A percentile compares a stretch with the other conserved stretches of the same genome.
Evolutionary conservation across 2,797 vertebrate genomes (phyloP).

Genomic region (Hylomyscus alleni): DNA sequence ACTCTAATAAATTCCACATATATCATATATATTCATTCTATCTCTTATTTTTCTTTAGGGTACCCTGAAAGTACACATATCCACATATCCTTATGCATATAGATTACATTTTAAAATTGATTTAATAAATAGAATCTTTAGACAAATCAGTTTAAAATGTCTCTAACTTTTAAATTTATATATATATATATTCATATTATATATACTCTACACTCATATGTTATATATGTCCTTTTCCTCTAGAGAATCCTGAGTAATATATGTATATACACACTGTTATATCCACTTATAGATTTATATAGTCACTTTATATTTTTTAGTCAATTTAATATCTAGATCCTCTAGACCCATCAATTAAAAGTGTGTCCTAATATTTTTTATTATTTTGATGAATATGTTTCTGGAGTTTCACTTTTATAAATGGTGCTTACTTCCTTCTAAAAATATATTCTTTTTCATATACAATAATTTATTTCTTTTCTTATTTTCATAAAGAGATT

Average conservation of each 20-base stretch:
- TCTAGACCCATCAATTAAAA: conserved; percentile 22
- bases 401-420: not conserved
- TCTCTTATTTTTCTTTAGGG: not conserved
- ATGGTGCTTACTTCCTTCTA: not conserved
- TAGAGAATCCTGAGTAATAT: not conserved
- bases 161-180: not conserved
- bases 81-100: not conserved
- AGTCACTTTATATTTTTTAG: conserved; percentile 3
- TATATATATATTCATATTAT: not conserved
- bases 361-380: not conserved
- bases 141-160: not conserved
- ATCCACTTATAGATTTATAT: not conserved
- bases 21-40: not conserved
- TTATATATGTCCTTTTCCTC: not conserved
- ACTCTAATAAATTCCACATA: not conserved
- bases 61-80: not conserved
- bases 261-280: not conserved
- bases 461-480: not conserved
- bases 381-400: conserved; percentile 53
- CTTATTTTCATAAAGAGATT: not conserved
- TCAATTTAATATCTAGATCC: not conserved
- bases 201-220: not conserved
- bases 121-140: not conserved
- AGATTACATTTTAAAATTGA: not conserved
- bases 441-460: not conserved